Conservation (phyloP, 2,113 vertebrate species). For the Melanerpes formicivorus region DNA sequence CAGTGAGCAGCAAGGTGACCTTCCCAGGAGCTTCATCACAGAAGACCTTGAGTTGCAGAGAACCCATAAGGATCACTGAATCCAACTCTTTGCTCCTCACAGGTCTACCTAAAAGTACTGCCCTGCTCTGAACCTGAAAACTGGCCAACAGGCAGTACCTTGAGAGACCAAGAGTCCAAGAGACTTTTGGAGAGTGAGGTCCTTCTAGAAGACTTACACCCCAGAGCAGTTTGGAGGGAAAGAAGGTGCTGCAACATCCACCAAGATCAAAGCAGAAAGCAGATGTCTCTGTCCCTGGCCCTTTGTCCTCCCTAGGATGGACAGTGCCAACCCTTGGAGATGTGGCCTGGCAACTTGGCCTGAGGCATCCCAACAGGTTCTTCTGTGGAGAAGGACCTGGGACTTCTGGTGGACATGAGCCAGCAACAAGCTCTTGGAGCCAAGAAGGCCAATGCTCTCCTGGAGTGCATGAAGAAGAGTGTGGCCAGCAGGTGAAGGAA, state of each 20-base stretch:
- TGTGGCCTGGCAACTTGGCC: background rate
- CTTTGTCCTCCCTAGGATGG: background rate
- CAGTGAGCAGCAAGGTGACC: background rate
- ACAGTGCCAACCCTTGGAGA: background rate
- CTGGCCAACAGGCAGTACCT: too few relatives aligned
- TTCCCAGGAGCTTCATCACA: background rate
- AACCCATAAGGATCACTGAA: background rate
- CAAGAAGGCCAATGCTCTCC: background rate
- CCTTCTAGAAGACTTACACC: background rate
- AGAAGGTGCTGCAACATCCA: background rate
- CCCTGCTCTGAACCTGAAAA: background rate
- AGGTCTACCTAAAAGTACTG: background rate
- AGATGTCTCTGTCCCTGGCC: background rate
- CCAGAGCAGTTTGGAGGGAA: background rate
- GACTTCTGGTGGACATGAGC: background rate
- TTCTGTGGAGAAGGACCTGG: background rate
- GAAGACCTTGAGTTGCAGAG: background rate
- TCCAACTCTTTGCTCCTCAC: background rate
- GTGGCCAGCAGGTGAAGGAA: background rate
- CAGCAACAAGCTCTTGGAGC: background rate
- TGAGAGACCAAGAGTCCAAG: too few relatives aligned
- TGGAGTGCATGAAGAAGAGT: background rate
- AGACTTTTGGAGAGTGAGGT: too few relatives aligned
- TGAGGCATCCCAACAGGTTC: background rate
- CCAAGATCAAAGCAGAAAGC: background rate